Conservation (phyloP, 1,140 invertebrate species). For the Ceratina australensis region DNA sequence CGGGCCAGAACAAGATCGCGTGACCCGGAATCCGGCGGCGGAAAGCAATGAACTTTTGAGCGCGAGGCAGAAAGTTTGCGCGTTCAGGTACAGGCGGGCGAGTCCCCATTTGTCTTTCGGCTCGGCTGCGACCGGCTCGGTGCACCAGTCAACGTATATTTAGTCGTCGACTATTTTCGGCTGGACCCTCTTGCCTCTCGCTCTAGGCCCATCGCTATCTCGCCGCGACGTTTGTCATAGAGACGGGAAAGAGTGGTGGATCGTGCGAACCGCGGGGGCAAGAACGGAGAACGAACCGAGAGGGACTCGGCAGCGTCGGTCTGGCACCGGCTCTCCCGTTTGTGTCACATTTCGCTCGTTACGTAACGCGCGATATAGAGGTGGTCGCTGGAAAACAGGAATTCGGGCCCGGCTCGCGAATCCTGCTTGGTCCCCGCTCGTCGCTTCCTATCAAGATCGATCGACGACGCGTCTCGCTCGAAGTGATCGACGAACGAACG, state of each 20-base stretch:
- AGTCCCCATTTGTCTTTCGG: conserved; percentile 47
- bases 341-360: conserved; percentile 28
- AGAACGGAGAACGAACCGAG: not conserved
- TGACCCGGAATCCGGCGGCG: conserved; percentile 40
- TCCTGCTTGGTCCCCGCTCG: not conserved
- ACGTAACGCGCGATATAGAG: conserved; percentile 17
- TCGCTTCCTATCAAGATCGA: not conserved
- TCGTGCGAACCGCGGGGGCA: conserved; percentile 25
- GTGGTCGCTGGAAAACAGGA: conserved; percentile 8
- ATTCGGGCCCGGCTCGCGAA: not conserved
- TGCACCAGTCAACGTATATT: conserved; percentile 39
- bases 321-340: not conserved
- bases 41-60: conserved; percentile 51
- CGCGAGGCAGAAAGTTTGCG: conserved; percentile 34
- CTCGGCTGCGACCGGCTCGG: conserved; percentile 33
- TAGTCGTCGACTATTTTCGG: conserved; percentile 44
- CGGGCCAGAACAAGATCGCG: conserved; percentile 17
- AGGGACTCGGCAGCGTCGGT: no score
- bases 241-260: conserved; percentile 33
- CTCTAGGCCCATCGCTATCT: conserved; percentile 30
- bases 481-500: no score
- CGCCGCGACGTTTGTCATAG: conserved; percentile 41
- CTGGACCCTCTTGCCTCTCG: not conserved
- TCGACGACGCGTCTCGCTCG: not conserved
- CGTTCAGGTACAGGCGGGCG: conserved; percentile 44